A percentile compares a stretch with the other conserved stretches of the same genome.
Evolutionary conservation across 2,113 vertebrate species (phyloP).

Genomic region (Accipiter virgatus): DNA sequence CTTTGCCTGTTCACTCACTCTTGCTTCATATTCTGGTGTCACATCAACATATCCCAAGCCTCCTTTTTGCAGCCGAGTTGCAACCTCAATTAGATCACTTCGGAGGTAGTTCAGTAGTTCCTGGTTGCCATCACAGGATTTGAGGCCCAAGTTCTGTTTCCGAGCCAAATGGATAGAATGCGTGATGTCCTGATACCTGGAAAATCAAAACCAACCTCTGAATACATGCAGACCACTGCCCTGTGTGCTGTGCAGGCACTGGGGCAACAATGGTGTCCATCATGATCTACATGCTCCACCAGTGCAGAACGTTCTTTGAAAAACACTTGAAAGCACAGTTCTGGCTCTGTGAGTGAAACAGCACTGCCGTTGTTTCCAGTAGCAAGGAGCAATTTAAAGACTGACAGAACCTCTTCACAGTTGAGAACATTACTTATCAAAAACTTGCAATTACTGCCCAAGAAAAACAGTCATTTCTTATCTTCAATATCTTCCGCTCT

Average conservation of each 20-base stretch:
- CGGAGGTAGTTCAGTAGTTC: conserved; percentile 90
- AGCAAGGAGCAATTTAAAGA: background rate
- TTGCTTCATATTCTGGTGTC: conserved; percentile 84
- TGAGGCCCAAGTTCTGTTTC: conserved; percentile 84
- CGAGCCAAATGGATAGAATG: conserved; percentile 91
- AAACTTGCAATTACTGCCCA: background rate
- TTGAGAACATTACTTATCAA: background rate
- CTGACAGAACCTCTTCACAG: background rate
- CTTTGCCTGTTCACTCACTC: conserved; percentile 71
- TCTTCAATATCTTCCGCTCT: background rate
- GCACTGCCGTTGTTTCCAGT: background rate
- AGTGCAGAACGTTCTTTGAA: background rate
- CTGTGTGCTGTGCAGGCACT: background rate
- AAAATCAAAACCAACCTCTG: background rate
- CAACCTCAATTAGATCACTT: conserved; percentile 94
- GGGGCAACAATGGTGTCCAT: background rate
- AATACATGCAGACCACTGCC: background rate
- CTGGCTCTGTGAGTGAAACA: background rate
- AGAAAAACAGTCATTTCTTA: background rate
- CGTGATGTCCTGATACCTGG: conserved; percentile 89
- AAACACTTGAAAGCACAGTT: background rate
- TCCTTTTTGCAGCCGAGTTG: conserved; percentile 91
- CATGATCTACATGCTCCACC: background rate
- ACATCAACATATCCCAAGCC: conserved; percentile 93
- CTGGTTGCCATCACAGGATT: conserved; percentile 85